These are phyloP conservation scores for Cheilosia vulpina DNA, from an alignment of 2,888 invertebrate genomes.

Conservation along the genomic window DNA sequence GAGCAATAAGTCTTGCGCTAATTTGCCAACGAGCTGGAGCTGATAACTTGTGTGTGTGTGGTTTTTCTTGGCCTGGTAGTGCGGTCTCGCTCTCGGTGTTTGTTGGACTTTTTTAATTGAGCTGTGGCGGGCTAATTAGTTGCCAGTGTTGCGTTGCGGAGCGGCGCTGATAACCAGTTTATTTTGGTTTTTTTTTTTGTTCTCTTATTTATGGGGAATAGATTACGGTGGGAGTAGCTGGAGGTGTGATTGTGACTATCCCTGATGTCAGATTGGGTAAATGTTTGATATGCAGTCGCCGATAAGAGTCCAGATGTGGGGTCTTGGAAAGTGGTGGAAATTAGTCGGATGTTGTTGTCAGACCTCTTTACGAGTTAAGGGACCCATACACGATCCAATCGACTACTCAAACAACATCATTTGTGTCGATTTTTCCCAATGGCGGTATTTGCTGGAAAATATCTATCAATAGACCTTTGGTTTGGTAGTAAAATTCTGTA, in stretches of 20 bases:
- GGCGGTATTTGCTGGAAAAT: too few relatives aligned
- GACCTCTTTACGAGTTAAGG: too few relatives aligned
- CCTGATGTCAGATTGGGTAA: constrained; percentile 62
- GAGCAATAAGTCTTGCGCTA: constrained; percentile 62
- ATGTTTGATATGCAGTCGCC: constrained; percentile 48
- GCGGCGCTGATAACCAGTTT: constrained; percentile 37
- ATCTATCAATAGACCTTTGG: too few relatives aligned
- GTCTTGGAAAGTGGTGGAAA: neutral
- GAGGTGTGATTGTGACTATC: constrained; percentile 67
- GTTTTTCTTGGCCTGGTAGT: neutral
- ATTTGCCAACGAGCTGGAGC: constrained; percentile 60
- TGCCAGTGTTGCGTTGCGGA: neutral
- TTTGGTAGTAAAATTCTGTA: too few relatives aligned
- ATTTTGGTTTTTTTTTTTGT: constrained; percentile 3
- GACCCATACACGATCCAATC: too few relatives aligned
- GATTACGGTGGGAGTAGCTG: constrained; percentile 55
- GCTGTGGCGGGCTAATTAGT: constrained; percentile 48
- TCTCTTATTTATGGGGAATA: constrained; percentile 6
- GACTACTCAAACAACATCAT: too few relatives aligned
- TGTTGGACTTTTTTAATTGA: constrained; percentile 53
- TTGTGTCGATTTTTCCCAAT: too few relatives aligned
- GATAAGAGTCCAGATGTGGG: constrained; percentile 47
- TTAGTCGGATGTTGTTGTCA: too few relatives aligned
- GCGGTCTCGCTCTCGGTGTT: neutral
- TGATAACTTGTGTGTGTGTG: constrained; percentile 42